Conservation (phyloP, 2,113 vertebrate genomes). For the Parotia lawesii region DNA sequence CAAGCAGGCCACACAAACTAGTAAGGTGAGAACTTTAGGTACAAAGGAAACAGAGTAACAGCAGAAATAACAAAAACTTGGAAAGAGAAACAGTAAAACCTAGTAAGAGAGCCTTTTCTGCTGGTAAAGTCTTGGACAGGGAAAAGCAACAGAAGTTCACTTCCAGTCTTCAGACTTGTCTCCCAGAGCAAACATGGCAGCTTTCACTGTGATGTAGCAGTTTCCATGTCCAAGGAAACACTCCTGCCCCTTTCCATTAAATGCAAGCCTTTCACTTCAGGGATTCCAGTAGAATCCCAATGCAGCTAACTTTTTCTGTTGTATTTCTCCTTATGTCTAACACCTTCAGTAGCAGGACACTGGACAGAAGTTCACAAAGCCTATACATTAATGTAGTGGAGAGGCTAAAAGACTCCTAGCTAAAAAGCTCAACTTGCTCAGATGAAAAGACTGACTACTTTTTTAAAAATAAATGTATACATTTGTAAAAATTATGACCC, state of each 20-base stretch:
- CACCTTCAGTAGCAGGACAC: not conserved
- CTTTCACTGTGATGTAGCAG: not conserved
- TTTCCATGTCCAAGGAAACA: not conserved
- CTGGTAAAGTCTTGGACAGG: not conserved
- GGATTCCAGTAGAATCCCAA: not conserved
- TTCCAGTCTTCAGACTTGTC: not conserved
- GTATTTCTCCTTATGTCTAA: not conserved
- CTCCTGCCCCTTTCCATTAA: not conserved
- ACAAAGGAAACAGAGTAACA: not conserved
- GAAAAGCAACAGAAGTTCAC: not conserved
- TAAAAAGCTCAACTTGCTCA: not conserved
- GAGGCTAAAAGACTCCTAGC: not conserved
- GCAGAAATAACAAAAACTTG: not conserved
- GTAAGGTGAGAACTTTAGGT: accelerated
- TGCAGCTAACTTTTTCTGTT: not conserved
- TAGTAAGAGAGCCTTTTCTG: not conserved
- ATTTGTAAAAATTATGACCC: not conserved
- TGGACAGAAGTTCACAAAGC: not conserved
- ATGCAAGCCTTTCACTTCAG: not conserved
- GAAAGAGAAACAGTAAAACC: not conserved
- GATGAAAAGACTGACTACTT: not conserved
- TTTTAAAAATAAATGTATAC: not conserved
- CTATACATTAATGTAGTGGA: not conserved
- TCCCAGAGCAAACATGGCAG: not conserved
- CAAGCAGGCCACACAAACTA: not conserved